Percentiles rank a stretch among this genome's conserved stretches.
phyloP scores from a whole-genome alignment of 2,888 invertebrate genomes.

The Sminthurinus aureus region DNA sequence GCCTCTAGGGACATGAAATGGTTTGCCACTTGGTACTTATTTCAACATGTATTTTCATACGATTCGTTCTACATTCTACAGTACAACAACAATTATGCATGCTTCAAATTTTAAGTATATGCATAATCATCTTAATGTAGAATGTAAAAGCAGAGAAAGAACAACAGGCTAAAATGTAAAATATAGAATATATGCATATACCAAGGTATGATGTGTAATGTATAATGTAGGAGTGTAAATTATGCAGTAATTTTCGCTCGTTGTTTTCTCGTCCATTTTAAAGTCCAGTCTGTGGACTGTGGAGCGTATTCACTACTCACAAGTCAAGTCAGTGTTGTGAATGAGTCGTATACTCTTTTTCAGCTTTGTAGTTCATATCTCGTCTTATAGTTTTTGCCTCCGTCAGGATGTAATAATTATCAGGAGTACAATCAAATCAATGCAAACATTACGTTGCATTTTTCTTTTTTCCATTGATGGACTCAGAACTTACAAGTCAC shows the following conservation, averaged over 20 bases:
- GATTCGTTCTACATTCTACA: no score
- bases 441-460: conserved; percentile 18
- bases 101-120: no score
- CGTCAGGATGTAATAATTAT: conserved; percentile 16
- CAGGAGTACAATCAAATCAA: conserved; percentile 10
- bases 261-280: not conserved
- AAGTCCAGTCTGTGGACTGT: not conserved
- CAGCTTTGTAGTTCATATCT: no score
- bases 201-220: not conserved
- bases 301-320: no score
- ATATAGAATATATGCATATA: no score
- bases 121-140: not conserved
- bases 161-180: no score
- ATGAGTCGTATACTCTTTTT: not conserved
- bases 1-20: not conserved
- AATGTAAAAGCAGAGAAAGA: not conserved
- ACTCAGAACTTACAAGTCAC: not conserved
- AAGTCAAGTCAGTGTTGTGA: not conserved
- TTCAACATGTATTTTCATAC: no score
- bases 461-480: not conserved
- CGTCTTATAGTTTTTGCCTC: no score
- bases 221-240: not conserved
- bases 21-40: no score
- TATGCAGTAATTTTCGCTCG: conserved; percentile 10
- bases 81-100: no score